Evolutionary conservation across 2,888 invertebrate genomes (phyloP).

Genomic region (Stegana nigrithorax): DNA sequence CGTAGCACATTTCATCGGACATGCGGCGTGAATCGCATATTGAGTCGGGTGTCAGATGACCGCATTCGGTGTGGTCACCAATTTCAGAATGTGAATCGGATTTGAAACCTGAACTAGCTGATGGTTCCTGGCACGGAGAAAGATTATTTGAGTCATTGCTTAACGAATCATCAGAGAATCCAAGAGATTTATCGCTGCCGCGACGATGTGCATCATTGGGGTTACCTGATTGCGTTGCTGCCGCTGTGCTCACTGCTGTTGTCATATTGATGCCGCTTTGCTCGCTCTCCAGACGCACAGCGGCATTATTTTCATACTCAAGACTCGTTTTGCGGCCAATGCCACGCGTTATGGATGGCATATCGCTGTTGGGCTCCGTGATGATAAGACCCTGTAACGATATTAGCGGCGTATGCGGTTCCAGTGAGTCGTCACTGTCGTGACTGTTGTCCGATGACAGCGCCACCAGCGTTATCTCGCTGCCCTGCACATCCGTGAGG

Average conservation of each 20-base stretch:
- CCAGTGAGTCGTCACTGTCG: conserved; percentile 76
- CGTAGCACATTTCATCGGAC: conserved; percentile 72
- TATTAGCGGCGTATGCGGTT: conserved; percentile 71
- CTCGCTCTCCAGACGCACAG: conserved; percentile 32
- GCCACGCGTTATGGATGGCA: conserved; percentile 85
- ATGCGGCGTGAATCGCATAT: conserved; percentile 67
- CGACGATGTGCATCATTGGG: conserved; percentile 70
- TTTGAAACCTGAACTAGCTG: conserved; percentile 74
- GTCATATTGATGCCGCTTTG: conserved; percentile 26
- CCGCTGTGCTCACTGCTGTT: conserved; percentile 9
- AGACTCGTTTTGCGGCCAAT: conserved; percentile 79
- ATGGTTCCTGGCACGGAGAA: conserved; percentile 72
- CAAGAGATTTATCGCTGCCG: conserved; percentile 78
- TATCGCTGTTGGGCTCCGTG: conserved; percentile 71
- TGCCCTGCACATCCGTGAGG: conserved; percentile 90
- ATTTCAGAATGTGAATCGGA: conserved; percentile 71
- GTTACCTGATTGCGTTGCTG: not conserved
- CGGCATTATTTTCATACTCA: conserved; percentile 70
- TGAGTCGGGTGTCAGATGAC: conserved; percentile 67
- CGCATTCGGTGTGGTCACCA: conserved; percentile 70
- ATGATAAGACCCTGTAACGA: conserved; percentile 64
- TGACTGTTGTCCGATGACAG: conserved; percentile 80
- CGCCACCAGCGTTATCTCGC: conserved; percentile 82
- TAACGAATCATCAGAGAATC: conserved; percentile 80
- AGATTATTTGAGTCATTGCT: conserved; percentile 74